These are phyloP conservation scores for Cyprinodon tularosa DNA, from an alignment of 2,113 vertebrate species.

Conservation along the genomic window DNA sequence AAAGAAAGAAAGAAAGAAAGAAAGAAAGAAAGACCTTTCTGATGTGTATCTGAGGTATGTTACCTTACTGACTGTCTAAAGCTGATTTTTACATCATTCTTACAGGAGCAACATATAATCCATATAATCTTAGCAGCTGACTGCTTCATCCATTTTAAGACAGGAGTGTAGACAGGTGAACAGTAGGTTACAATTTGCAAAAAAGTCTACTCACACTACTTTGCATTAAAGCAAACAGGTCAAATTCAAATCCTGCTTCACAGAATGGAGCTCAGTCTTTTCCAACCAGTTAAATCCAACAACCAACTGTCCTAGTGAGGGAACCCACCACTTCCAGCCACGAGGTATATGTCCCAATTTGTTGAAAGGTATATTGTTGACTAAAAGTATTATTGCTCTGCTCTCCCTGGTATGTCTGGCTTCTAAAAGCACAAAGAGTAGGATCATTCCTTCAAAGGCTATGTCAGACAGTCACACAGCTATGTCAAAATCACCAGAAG, in stretches of 20 bases:
- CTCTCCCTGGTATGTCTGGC: slow-evolving; percentile 51
- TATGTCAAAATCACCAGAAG: slow-evolving; percentile 70
- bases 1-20: no score
- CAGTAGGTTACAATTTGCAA: neutral
- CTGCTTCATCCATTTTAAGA: no score
- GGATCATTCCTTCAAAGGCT: slow-evolving; percentile 66
- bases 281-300: neutral
- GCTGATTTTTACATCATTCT: no score
- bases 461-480: slow-evolving; percentile 62
- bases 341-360: neutral
- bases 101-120: no score
- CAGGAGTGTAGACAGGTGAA: no score
- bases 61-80: no score
- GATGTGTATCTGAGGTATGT: no score
- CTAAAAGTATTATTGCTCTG: slow-evolving; percentile 33
- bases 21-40: no score
- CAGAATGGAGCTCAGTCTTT: neutral
- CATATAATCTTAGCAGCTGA: no score
- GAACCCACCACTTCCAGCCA: neutral
- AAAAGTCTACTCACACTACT: neutral
- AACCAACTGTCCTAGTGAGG: neutral
- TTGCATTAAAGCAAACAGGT: neutral
- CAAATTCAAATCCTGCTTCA: neutral
- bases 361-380: slow-evolving; percentile 8
- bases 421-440: slow-evolving; percentile 38